Conservation (phyloP, 2,888 invertebrate species). For the Cynaeus angustus region DNA sequence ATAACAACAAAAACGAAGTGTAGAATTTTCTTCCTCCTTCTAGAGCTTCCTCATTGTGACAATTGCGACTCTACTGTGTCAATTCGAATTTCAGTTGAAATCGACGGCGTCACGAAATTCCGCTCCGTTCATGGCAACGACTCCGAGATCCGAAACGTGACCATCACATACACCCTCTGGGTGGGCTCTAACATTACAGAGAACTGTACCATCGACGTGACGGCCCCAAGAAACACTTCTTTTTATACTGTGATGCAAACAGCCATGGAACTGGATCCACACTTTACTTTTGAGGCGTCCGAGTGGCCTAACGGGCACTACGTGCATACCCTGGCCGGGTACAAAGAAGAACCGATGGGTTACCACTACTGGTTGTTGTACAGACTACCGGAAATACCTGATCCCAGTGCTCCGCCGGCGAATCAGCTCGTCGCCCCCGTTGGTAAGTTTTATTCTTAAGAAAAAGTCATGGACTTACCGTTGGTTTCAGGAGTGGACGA, state of each 20-base stretch:
- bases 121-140: conserved; percentile 72
- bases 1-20: no score
- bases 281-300: conserved; percentile 78
- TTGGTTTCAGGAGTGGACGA: conserved; percentile 88
- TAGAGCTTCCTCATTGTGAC: no score
- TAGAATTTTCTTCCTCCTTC: no score
- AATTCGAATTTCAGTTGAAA: conserved; percentile 66
- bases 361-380: conserved; percentile 94
- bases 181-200: conserved; percentile 90
- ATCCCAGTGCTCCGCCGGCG: conserved; percentile 86
- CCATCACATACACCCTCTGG: conserved; percentile 91
- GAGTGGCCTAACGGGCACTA: conserved; percentile 96
- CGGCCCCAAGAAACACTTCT: conserved; percentile 82
- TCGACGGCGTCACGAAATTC: conserved; percentile 68
- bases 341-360: conserved; percentile 86
- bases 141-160: conserved; percentile 80
- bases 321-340: conserved; percentile 88
- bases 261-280: conserved; percentile 86
- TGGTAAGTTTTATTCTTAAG: conserved; percentile 82
- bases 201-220: conserved; percentile 84
- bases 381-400: conserved; percentile 85
- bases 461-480: not conserved
- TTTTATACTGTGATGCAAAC: conserved; percentile 82
- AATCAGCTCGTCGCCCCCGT: conserved; percentile 92
- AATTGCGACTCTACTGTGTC: no score